Evolutionary conservation across 2,888 invertebrate species (phyloP), one percentile per base, ranked within the genome.

Genomic region (Seira sanloemensis): DNA sequence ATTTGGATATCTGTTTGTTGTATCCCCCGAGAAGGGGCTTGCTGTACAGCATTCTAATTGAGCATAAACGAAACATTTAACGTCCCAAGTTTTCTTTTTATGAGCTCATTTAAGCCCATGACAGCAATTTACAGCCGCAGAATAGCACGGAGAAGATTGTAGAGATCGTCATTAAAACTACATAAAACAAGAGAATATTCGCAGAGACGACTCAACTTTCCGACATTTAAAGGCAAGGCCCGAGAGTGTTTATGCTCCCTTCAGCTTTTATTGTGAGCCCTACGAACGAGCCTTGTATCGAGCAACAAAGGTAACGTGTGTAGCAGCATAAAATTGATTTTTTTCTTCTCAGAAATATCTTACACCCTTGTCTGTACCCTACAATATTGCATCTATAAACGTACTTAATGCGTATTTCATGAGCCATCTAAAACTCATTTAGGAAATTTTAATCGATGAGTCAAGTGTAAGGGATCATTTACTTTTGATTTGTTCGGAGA

Each of bases 71-170:
- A 37, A 76, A 24, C 67, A 62, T 62, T 46, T 66, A 23, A 24
- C 68, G 58, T 46, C 9, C 16, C 37, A 65, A 24, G 18, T 54
- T 78, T n/a, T 65, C 23, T 65, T 79, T 80, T 74, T 80, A 79
- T 54, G 73, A 74, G 80, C 80, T 80, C 74, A 80, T 80, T 80
- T 80, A 58, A 73, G 74, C 74, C 58, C 67, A 58, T 27, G 68
- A 74, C 80, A 80, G 66, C 80, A 74, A 80, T 80, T 80, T 74
- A 80, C 74, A 74, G 25, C 79, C 73, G 21, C 79, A 65, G 27
- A 73, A 62, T 78, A 9, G 78, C n/a, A 69, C 19, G 46, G 54
- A 37, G 21, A 37, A 37, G 12, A 37, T 37, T 9, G n/a, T 9
- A 12, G 12, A 12, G 37, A 37, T 37, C 37, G 37, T 37, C 37